Base-by-base conservation (phyloP, 2,113 vertebrate species). In the Saguinus imperator region DNA sequence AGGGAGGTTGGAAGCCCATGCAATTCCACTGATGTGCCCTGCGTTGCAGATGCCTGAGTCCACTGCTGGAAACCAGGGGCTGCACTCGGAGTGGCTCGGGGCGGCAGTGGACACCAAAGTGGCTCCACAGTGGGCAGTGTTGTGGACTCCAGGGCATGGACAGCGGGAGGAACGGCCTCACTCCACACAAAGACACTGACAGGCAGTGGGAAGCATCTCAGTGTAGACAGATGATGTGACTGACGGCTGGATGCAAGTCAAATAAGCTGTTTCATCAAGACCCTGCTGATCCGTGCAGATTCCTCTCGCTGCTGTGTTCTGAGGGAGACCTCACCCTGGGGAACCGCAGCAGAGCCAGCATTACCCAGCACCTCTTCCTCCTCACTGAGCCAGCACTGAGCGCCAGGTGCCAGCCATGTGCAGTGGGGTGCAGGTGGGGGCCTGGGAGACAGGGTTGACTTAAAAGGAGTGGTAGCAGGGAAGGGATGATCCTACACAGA, bases 181-280 rank as follows among this genome's bases (percentile, higher is more conserved):
- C 68, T 73, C 2, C 11, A 18, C 25, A 9, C 13, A 61, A 77
- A 95, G 97, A 94, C 4, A 17, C 25, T 27, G 83, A 29, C 81
- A 52, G 94, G 77, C 93, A 90, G 88, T 70, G 92, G 97, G 96
- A 97, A 97, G 91, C 92, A 97, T 96, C 97, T 96, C 97, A 97
- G 97, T 96, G 98, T n/a, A 73, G 91, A 85, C 75, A 48, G 58
- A 97, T 96, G 73, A 94, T 27, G 75, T 95, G 91, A 92, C 96
- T 97, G 95, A 97, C 90, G 93, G 98, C 96, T 96, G 98, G 98
- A 98, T 95, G 97, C 97, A 96, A 98, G 98, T 97, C 98, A 98
- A 98, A 97, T 94, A 97, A 97, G 93, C 97, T 91, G 95, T 95
- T 98, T 98, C 98, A 98, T 98, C 97, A 98, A 98, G 94, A 98